Evolutionary conservation across 2,113 vertebrate genomes (phyloP), one percentile per base, ranked within the genome.

Genomic region (Cairina moschata): DNA sequence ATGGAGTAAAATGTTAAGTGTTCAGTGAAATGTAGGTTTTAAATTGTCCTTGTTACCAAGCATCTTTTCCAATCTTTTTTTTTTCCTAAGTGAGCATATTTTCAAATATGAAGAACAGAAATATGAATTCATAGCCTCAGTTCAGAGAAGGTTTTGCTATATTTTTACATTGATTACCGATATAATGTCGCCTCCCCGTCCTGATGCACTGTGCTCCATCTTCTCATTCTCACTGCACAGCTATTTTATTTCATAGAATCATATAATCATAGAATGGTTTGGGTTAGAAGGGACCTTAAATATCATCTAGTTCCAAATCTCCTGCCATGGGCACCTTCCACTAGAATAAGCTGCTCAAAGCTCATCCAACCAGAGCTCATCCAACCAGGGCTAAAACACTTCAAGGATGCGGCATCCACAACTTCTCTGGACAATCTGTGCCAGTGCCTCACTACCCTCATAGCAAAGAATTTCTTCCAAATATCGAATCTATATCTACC

Each of bases 1-100:
- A 83, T 11, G 71, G 34, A 48, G 42, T 20, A 8, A 91, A 90
- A 90, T 56, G 31, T 82, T 62, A 79, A 91, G 65, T 73, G 69
- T 86, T 92, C 44, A 65, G 38, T 81, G 75, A 94, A 94, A 83
- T 80, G 15, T 44, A 89, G 36, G 17, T 86, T 90, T 95, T 82
- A 75, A 87, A 81, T 92, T 81, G 59, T 90, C 54, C 16, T 86
- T 88, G 58, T 78, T 88, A 80, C 91, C 52, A 83, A 66, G 29
- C 36, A 75, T 42, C 16, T 90, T 93, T 83, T 80, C 21, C 60
- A 67, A 16, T 55, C 46, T 29, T 50, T 55, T 85, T 90, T 80
- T 52, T 52, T 23, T 25, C 63, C 31, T 60, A 60, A 71, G n/a
- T 72, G 16, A 62, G 2, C 9, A 65, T 68, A 90, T 80, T 66